A percentile compares a stretch with the other conserved stretches of the same genome.
These are phyloP conservation scores for Macrotis lagotis DNA, from an alignment of 2,113 vertebrate species.

Conservation along the genomic window DNA sequence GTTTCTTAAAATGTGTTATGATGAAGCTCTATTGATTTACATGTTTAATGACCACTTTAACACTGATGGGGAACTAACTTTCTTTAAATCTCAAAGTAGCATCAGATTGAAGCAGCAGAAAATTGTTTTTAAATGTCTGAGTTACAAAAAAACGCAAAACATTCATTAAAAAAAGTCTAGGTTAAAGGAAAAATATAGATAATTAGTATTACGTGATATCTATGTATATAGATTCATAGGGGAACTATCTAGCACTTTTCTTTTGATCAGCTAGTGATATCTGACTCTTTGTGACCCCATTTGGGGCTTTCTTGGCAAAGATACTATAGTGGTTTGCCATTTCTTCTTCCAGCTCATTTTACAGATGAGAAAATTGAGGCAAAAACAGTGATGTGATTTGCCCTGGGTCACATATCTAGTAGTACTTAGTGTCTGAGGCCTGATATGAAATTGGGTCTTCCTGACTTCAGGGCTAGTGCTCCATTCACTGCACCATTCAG, in stretches of 20 bases:
- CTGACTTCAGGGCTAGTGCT: not conserved
- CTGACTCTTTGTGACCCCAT: not conserved
- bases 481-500: not conserved
- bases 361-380: not conserved
- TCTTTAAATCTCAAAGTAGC: not conserved
- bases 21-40: too few species aligned
- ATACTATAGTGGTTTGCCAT: not conserved
- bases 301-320: not conserved
- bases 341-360: not conserved
- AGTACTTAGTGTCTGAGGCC: not conserved
- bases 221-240: not conserved
- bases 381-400: not conserved
- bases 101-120: not conserved
- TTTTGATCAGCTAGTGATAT: not conserved
- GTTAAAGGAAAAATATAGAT: not conserved
- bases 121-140: not conserved
- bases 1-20: too few species aligned
- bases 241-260: not conserved
- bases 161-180: too few species aligned
- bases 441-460: not conserved
- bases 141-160: too few species aligned
- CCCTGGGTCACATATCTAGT: not conserved
- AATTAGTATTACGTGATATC: not conserved
- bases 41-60: too few species aligned
- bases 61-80: not conserved